These are phyloP conservation scores for Hemicordylus capensis DNA, from an alignment of 2,113 vertebrate species.

Conservation along the genomic window DNA sequence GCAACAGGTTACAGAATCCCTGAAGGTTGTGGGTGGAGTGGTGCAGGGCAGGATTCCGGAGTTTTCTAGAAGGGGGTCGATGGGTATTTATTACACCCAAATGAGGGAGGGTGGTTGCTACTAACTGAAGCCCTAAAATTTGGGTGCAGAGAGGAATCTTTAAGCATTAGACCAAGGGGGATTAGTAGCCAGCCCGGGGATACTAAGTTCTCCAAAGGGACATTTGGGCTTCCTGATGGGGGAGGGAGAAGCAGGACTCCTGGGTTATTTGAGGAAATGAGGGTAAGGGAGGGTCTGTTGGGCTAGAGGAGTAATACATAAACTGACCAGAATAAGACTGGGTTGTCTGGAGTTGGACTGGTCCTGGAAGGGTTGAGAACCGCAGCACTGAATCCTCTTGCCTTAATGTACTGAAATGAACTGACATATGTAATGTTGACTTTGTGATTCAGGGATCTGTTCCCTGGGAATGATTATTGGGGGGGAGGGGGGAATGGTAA, in stretches of 20 bases:
- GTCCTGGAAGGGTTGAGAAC: slow-evolving; percentile 8
- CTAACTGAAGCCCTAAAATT: background rate
- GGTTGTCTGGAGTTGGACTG: background rate
- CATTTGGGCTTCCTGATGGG: background rate
- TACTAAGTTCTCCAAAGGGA: background rate
- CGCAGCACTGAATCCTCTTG: slow-evolving; percentile 16
- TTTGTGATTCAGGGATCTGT: slow-evolving; percentile 12
- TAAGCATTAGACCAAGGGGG: background rate
- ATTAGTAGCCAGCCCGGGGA: background rate
- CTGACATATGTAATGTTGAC: slow-evolving; percentile 24
- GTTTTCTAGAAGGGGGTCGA: background rate
- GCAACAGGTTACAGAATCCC: background rate
- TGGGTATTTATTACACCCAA: background rate
- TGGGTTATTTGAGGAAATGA: background rate
- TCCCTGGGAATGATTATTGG: slow-evolving; percentile 5
- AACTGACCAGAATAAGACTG: background rate
- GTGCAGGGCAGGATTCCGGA: background rate
- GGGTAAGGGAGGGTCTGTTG: background rate
- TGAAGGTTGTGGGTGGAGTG: background rate
- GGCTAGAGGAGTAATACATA: background rate
- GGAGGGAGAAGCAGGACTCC: background rate
- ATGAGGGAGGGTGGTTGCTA: background rate
- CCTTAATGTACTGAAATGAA: slow-evolving; percentile 18
- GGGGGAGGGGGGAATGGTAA: background rate
- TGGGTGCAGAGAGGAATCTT: background rate